Base-by-base conservation (phyloP, 1,140 invertebrate genomes). In the Ceratoteleas bidentatus region DNA sequence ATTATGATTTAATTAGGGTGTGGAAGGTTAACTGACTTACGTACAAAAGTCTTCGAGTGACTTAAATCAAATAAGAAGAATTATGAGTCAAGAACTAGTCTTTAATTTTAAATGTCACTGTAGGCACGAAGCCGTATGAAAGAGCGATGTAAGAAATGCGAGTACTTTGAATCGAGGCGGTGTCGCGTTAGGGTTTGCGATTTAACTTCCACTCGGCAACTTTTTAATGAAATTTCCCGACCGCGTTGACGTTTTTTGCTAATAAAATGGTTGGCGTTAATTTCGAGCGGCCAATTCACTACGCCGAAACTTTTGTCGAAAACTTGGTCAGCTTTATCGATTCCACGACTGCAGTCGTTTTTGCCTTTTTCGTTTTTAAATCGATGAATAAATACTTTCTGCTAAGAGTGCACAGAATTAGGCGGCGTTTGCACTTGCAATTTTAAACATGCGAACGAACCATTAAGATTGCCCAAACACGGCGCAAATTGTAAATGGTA, bases 51-150 rank as follows among this genome's bases (percentile, higher is more conserved):
- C 64, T 81, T 76, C 52, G 58, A 34, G 14, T 49, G 66, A 66
- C 66, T 68, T 76, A 76, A 81, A 76, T 81, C 66, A 66, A 70
- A 76, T 81, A 76, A 81, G 66, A 72, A 81, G 72, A 76, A 76
- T 76, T 76, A 81, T 73, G 79, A 73, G 54, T 43, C 53, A 57
- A 68, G 66, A 81, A 76, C 56, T 61, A 66, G 66, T 10, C 56
- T 76, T 68, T 76, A 72, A 73, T 75, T 75, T 76, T 75, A 66
- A 76, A 81, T 76, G 61, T 75, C 79, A 76, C 50, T 54, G 32
- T 72, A 72, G 53, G 24, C 56, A 38, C 36, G 79, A 81, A 81
- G 79, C 79, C 79, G 47, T 81, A 81, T 6, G 3, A 76, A 61
- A 34, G 34, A 40, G 15, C 72, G 65, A 72, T 81, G 73, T 76